Evolutionary conservation across 2,797 vertebrate species (phyloP).

Genomic region (Sebastes ruberrimus): DNA sequence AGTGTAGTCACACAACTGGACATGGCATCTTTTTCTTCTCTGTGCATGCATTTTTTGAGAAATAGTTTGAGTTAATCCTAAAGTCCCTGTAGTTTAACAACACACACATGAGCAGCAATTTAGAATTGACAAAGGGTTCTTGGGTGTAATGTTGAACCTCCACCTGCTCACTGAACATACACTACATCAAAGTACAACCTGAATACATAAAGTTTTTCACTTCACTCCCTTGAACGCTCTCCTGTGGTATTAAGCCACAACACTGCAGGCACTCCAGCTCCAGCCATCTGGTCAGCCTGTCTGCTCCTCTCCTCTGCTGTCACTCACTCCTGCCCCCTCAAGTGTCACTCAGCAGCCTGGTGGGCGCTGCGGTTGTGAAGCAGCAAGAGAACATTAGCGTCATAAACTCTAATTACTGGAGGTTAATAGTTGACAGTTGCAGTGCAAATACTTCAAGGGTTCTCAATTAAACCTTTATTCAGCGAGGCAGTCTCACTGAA

Average conservation of each 20-base stretch:
- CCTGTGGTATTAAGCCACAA: conserved; percentile 65
- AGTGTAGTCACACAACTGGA: neutral
- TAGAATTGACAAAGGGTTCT: neutral
- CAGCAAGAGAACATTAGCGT: conserved; percentile 69
- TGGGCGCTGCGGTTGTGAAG: conserved; percentile 55
- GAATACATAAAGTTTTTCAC: conserved; percentile 26
- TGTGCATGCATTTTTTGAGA: neutral
- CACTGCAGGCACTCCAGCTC: conserved; percentile 69
- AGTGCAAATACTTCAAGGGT: conserved; percentile 63
- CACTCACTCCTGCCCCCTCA: conserved; percentile 77
- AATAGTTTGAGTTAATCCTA: neutral
- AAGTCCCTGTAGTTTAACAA: neutral
- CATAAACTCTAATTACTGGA: conserved; percentile 67
- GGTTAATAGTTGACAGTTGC: conserved; percentile 69
- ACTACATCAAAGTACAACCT: neutral
- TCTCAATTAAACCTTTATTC: conserved; percentile 60
- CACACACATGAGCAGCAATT: neutral
- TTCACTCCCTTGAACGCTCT: conserved; percentile 49
- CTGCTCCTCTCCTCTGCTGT: conserved; percentile 73
- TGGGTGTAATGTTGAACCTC: neutral
- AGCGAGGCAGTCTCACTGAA: conserved; percentile 7
- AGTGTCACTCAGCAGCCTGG: conserved; percentile 76
- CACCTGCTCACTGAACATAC: neutral
- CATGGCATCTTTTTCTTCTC: neutral
- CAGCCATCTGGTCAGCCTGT: conserved; percentile 82